Evolutionary conservation across 2,113 vertebrate genomes (phyloP).

Genomic region (Oreochromis spilurus): DNA sequence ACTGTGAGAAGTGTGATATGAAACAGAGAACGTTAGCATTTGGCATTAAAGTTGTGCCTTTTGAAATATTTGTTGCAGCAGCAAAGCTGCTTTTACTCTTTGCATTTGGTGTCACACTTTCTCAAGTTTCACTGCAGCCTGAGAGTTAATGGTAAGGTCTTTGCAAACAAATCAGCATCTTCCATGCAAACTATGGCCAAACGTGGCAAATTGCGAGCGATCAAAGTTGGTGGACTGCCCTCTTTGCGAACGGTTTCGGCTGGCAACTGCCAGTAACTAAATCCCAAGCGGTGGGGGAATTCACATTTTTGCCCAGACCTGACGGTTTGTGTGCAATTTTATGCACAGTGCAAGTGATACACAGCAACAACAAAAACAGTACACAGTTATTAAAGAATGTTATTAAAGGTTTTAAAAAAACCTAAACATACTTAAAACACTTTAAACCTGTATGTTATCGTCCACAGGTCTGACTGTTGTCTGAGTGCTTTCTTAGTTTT

Average conservation of each 20-base stretch:
- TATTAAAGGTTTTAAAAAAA: rapidly evolving
- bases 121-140: background rate
- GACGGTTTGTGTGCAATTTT: background rate
- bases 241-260: background rate
- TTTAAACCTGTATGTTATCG: background rate
- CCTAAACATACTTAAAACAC: background rate
- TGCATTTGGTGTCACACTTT: background rate
- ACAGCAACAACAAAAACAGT: background rate
- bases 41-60: background rate
- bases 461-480: background rate
- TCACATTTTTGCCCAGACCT: background rate
- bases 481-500: background rate
- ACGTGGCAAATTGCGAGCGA: background rate
- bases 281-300: background rate
- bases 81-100: background rate
- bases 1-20: background rate
- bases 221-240: background rate
- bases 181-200: background rate
- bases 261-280: background rate
- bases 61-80: background rate
- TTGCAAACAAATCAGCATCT: background rate
- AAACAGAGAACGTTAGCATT: background rate
- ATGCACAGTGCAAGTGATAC: background rate
- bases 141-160: background rate
- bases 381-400: background rate